phyloP scores from a whole-genome alignment of 2,888 invertebrate species.

The Synanthedon vespiformis region DNA sequence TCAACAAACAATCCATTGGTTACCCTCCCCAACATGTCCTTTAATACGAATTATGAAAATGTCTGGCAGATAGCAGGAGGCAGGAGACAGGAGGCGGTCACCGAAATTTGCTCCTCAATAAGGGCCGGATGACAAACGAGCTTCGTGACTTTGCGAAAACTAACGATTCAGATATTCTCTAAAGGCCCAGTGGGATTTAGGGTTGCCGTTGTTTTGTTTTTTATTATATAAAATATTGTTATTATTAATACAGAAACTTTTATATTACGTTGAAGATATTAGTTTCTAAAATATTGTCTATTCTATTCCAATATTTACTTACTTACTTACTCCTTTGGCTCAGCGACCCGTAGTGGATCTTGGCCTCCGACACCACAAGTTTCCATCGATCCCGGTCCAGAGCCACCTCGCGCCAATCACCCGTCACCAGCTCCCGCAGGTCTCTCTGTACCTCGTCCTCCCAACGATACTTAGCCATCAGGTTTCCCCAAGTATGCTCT shows the following conservation, averaged over 20 bases:
- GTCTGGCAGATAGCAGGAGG: slow-evolving; percentile 31
- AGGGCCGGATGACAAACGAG: slow-evolving; percentile 49
- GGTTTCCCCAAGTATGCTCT: too few species aligned
- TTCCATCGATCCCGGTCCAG: too few species aligned
- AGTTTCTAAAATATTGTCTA: too few species aligned
- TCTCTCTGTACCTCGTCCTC: too few species aligned
- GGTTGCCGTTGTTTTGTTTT: slow-evolving; percentile 7
- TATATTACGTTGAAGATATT: slow-evolving; percentile 9
- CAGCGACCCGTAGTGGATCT: too few species aligned
- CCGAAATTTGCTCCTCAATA: slow-evolving; percentile 28
- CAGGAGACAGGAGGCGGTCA: slow-evolving; percentile 1
- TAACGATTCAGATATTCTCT: slow-evolving; percentile 23
- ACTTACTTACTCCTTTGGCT: too few species aligned
- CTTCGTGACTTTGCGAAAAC: slow-evolving; percentile 39
- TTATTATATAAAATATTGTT: slow-evolving; percentile 1
- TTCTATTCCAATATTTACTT: too few species aligned
- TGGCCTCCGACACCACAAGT: too few species aligned
- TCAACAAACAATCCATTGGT: slow-evolving; percentile 15
- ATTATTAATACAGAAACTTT: slow-evolving; percentile 1
- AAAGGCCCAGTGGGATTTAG: slow-evolving; percentile 13
- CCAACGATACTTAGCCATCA: too few species aligned
- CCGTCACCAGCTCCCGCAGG: too few species aligned
- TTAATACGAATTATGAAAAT: slow-evolving; percentile 42
- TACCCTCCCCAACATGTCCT: slow-evolving; percentile 18
- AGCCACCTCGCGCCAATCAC: too few species aligned